A percentile compares a stretch with the other conserved stretches of the same genome.
Conservation (phyloP, 2,113 vertebrate genomes). For the Phrynosoma blainvillii region DNA sequence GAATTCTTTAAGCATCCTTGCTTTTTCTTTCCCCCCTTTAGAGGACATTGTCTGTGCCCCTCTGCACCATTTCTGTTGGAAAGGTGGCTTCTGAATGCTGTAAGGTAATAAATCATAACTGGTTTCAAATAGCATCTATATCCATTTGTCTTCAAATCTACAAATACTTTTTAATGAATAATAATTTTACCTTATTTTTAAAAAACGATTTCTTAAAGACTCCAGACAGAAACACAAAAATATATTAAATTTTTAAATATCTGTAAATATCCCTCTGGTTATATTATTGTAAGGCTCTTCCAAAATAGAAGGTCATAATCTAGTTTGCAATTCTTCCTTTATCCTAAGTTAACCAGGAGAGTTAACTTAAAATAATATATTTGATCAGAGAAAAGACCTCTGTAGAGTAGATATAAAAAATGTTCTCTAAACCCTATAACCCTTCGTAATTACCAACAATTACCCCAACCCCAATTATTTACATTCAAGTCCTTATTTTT, state of each 20-base stretch:
- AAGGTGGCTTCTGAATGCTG: not conserved
- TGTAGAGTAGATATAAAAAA: not conserved
- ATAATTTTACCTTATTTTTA: not conserved
- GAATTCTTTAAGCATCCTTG: not conserved
- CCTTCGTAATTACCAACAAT: not conserved
- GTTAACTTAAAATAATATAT: not conserved
- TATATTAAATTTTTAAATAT: not conserved
- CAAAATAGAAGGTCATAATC: not conserved
- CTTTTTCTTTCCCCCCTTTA: not conserved
- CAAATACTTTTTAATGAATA: not conserved
- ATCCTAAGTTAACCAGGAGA: not conserved
- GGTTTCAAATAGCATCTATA: not conserved
- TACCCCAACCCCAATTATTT: not conserved
- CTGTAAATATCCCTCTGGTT: not conserved
- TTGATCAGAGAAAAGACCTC: not conserved
- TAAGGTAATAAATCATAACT: not conserved
- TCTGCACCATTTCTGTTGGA: not conserved
- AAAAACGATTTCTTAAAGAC: not conserved
- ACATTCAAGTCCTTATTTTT: conserved; percentile 4
- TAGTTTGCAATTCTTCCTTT: not conserved
- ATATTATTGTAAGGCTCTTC: not conserved
- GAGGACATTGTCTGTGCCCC: not conserved
- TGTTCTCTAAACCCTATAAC: not conserved
- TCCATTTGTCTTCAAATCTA: not conserved
- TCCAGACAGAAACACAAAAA: not conserved